phyloP scores from a whole-genome alignment of 2,888 invertebrate species.

The Strigamia maritima region DNA sequence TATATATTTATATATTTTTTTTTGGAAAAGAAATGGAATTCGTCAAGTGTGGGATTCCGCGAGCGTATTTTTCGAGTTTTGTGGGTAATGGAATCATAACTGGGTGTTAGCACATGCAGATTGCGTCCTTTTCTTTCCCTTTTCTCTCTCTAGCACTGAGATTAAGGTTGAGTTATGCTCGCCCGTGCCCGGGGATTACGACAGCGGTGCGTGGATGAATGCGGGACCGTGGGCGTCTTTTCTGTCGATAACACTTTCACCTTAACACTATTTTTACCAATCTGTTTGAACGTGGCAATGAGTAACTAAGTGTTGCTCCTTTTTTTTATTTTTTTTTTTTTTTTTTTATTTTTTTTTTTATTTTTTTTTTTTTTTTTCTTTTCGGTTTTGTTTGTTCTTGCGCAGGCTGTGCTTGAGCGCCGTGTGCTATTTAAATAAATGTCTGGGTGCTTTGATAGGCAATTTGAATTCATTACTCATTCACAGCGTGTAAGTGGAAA shows the following conservation, averaged over 20 bases:
- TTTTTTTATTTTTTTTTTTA: not conserved
- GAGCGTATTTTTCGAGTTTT: not conserved
- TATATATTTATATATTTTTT: not conserved
- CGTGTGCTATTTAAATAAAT: slow-evolving; percentile 38
- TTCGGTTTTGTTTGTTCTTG: no score
- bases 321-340: not conserved
- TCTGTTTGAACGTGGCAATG: not conserved
- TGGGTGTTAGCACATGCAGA: slow-evolving; percentile 36
- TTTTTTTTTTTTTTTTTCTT: no score
- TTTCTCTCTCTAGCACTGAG: not conserved
- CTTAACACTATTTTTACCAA: slow-evolving; percentile 33
- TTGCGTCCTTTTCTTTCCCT: not conserved
- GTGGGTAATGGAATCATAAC: slow-evolving; percentile 38
- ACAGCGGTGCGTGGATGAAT: not conserved
- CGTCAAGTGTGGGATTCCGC: not conserved
- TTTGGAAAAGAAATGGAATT: not conserved
- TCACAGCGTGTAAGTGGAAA: slow-evolving; percentile 39
- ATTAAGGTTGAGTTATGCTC: slow-evolving; percentile 39
- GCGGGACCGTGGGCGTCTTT: slow-evolving; percentile 11
- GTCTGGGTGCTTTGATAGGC: slow-evolving; percentile 38
- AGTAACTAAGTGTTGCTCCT: not conserved
- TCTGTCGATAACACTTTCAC: slow-evolving; percentile 5
- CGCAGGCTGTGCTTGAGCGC: slow-evolving; percentile 23
- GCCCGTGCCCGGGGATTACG: slow-evolving; percentile 34
- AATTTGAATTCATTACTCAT: slow-evolving; percentile 40